Conservation (phyloP, 1,140 invertebrate species). For the Stenopsyche tienmushanensis region DNA sequence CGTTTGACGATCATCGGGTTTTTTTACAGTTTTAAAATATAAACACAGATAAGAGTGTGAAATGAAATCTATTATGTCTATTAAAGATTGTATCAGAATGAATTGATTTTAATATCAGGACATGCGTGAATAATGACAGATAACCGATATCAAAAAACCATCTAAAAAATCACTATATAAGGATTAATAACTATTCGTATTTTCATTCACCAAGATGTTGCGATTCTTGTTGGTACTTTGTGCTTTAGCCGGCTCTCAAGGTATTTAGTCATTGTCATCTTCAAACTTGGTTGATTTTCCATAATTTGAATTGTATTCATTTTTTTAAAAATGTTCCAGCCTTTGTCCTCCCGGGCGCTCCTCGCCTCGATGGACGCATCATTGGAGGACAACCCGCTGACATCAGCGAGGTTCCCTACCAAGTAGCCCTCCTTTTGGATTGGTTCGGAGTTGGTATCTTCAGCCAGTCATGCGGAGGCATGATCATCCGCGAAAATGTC, state of each 20-base stretch:
- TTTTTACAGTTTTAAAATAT: too few relatives aligned
- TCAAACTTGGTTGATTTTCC: neutral
- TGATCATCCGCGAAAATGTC: constrained; percentile 8
- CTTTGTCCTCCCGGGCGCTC: neutral
- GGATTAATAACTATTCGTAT: neutral
- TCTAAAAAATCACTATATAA: neutral
- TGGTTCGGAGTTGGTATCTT: neutral
- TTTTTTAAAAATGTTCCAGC: neutral
- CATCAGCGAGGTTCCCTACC: constrained; percentile 37
- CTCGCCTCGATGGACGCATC: constrained; percentile 18
- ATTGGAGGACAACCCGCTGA: constrained; percentile 29
- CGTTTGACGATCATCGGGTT: too few relatives aligned
- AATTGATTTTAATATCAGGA: neutral
- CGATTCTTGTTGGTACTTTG: constrained; percentile 12
- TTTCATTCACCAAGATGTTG: constrained; percentile 10
- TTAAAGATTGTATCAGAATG: neutral
- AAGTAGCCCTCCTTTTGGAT: constrained; percentile 33
- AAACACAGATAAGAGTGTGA: neutral
- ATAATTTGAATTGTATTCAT: neutral
- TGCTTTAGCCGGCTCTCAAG: constrained; percentile 12
- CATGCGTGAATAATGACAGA: neutral
- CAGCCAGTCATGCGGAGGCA: constrained; percentile 8
- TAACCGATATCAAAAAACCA: too few relatives aligned
- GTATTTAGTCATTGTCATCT: neutral
- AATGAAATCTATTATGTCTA: too few relatives aligned